phyloP scores from a whole-genome alignment of 2,888 invertebrate species.

The Gerris lacustris region DNA sequence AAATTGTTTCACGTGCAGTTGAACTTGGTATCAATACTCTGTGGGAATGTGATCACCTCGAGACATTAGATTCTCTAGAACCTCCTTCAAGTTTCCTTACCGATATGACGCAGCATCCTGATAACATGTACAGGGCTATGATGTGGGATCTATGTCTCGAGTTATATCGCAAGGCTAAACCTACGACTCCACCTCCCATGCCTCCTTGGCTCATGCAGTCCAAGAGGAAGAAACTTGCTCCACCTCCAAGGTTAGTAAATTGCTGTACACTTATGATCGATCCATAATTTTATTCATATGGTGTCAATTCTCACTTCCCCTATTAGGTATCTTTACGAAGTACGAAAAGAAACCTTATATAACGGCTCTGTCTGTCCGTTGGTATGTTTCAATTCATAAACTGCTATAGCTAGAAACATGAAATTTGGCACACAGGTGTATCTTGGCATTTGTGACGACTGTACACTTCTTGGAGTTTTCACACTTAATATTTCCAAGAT shows the following conservation, averaged over 20 bases:
- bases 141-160: constrained; percentile 24
- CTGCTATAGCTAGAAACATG: too few species aligned
- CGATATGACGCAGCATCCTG: constrained; percentile 15
- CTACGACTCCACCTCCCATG: constrained; percentile 8
- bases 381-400: too few species aligned
- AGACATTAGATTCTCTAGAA: neutral
- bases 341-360: too few species aligned
- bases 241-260: neutral
- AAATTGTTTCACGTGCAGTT: neutral
- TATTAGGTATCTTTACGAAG: constrained; percentile 16
- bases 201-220: constrained; percentile 21
- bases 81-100: neutral
- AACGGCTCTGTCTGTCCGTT: too few species aligned
- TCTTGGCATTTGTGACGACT: too few species aligned
- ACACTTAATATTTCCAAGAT: too few species aligned
- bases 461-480: too few species aligned
- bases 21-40: neutral
- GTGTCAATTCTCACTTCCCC: constrained; percentile 6
- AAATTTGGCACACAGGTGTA: too few species aligned
- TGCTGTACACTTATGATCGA: too few species aligned
- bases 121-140: constrained; percentile 34
- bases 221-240: constrained; percentile 9
- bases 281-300: too few species aligned
- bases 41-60: neutral
- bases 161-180: constrained; percentile 21